Conservation (phyloP, 2,888 invertebrate genomes). For the Erebia ligea region DNA sequence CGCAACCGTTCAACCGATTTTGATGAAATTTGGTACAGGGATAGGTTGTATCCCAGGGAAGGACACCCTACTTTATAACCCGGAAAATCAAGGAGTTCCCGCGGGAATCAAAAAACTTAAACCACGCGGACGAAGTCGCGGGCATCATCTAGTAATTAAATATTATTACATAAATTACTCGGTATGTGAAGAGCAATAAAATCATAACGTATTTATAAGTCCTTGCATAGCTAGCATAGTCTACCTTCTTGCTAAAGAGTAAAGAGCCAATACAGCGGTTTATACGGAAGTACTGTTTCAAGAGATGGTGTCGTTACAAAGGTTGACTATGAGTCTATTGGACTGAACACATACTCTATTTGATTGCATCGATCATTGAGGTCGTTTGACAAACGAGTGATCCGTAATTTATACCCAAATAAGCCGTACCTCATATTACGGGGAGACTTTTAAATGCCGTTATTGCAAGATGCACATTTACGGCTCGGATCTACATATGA, state of each 20-base stretch:
- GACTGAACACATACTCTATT: constrained; percentile 69
- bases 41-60: too few relatives aligned
- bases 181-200: neutral
- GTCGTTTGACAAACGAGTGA: constrained; percentile 65
- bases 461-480: constrained; percentile 74
- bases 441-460: constrained; percentile 71
- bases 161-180: constrained; percentile 8
- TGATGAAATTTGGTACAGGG: too few relatives aligned
- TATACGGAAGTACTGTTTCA: neutral
- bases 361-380: constrained; percentile 73
- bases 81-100: too few relatives aligned
- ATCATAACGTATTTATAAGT: too few relatives aligned
- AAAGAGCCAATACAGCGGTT: too few relatives aligned
- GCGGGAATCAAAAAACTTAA: too few relatives aligned
- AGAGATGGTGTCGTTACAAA: constrained; percentile 12
- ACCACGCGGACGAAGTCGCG: too few relatives aligned
- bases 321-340: constrained; percentile 45
- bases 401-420: constrained; percentile 67
- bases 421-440: constrained; percentile 74
- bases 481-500: constrained; percentile 57
- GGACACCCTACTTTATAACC: too few relatives aligned
- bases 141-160: constrained; percentile 15
- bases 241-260: too few relatives aligned
- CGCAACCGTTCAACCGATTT: too few relatives aligned
- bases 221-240: too few relatives aligned